Conservation (phyloP, 2,888 invertebrate genomes). For the Protophormia terraenovae region DNA sequence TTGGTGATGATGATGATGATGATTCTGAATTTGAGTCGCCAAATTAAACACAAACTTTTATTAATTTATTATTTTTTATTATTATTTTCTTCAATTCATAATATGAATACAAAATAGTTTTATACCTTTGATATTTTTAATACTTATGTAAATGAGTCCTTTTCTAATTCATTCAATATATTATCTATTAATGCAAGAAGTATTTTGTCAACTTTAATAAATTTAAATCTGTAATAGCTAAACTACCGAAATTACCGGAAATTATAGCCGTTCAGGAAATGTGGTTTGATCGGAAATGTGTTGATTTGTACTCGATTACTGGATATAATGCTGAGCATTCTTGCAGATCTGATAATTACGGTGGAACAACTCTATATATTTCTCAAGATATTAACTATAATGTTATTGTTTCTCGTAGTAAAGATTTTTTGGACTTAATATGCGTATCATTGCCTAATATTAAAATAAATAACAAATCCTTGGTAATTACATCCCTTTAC, state of each 20-base stretch:
- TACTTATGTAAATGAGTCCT: neutral
- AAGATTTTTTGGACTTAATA: neutral
- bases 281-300: neutral
- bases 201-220: neutral
- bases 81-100: neutral
- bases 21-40: neutral
- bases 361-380: neutral
- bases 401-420: neutral
- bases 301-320: neutral
- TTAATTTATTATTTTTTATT: neutral
- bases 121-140: neutral
- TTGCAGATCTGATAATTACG: neutral
- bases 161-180: neutral
- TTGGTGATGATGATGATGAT: neutral
- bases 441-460: neutral
- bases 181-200: neutral
- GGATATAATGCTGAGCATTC: neutral
- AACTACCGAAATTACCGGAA: neutral
- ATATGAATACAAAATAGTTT: neutral
- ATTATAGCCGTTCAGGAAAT: neutral
- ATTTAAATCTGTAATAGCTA: neutral
- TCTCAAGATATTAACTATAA: neutral
- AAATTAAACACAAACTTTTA: too few relatives aligned
- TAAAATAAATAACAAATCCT: neutral
- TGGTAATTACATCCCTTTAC: neutral